Evolutionary conservation across 2,797 vertebrate genomes (phyloP).

Genomic region (Esox lucius): DNA sequence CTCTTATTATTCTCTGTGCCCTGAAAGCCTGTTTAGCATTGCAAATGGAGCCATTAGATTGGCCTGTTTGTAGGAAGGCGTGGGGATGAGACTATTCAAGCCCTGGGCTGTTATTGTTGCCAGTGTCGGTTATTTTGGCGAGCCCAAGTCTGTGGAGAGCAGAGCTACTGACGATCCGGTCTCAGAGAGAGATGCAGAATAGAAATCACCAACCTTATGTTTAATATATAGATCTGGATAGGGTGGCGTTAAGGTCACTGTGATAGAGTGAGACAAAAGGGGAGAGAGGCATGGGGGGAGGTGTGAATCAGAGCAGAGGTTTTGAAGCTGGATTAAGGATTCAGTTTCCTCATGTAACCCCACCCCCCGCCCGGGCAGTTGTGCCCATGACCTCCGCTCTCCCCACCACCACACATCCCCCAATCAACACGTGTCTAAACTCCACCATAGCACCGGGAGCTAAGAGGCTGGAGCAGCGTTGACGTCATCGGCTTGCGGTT

Average conservation of each 20-base stretch:
- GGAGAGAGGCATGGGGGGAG: constrained; percentile 35
- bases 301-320: not conserved
- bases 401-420: not conserved
- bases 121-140: constrained; percentile 15
- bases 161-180: constrained; percentile 17
- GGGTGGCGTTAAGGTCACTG: constrained; percentile 40
- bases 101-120: constrained; percentile 31
- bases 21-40: constrained; percentile 42
- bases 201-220: constrained; percentile 15
- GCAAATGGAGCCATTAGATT: constrained; percentile 28
- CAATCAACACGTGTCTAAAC: not conserved
- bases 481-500: not conserved
- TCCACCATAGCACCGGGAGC: too few species aligned
- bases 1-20: constrained; percentile 16
- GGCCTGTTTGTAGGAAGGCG: constrained; percentile 24
- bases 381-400: constrained; percentile 29
- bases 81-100: constrained; percentile 20
- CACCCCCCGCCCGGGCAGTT: constrained; percentile 28
- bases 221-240: too few species aligned
- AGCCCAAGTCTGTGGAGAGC: not conserved
- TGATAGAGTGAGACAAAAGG: constrained; percentile 19
- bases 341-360: constrained; percentile 9
- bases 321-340: constrained; percentile 4
- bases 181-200: constrained; percentile 24
- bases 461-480: not conserved